Base-by-base conservation (phyloP, 2,888 invertebrate species). In the Eristalis arbustorum region DNA sequence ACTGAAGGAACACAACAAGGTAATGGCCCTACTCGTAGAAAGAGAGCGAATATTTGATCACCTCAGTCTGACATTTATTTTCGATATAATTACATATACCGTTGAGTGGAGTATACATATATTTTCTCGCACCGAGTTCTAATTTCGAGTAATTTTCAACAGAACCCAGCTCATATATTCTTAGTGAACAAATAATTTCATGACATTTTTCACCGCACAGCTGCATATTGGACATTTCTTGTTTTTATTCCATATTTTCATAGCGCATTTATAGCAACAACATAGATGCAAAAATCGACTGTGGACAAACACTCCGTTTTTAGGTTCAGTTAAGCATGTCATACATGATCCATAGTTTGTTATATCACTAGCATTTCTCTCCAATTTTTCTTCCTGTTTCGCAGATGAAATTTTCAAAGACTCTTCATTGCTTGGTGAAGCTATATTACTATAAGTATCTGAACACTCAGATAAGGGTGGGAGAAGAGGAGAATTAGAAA, bases 211-310 rank as follows among this genome's bases (percentile, higher is more conserved):
- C 5, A 95, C 95, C 92, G 94, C 94, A 80, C 95, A 93, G 89
- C 96, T 96, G 90, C 96, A 96, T 2, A 95, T 93, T 0, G 96
- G 96, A 90, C 96, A 96, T 31, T 95, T 92, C 89, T 94, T 95
- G 1, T 94, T 94, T 37, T 93, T 94, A 14, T 93, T 93, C 95
- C 96, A 95, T 0, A 95, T 95, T 89, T 94, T 95, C 59, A 95
- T 93, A 0, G 96, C 95, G 91, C 96, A 96, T 74, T 93, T 94
- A 89, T 96, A 96, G 89, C 96, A 96, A 88, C 96, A 96, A 90
- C 95, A 96, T 88, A 95, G 94, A 84, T 96, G 96, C 0, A 94
- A 95, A 75, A 94, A 94, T 62, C 94, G 93, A 0, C 95, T 95
- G 90, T 96, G 96, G 0, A 96, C 94, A 89, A 96, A 96, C 49